These are phyloP conservation scores for Mandrillus leucophaeus DNA, from an alignment of 2,113 vertebrate species.

Conservation along the genomic window DNA sequence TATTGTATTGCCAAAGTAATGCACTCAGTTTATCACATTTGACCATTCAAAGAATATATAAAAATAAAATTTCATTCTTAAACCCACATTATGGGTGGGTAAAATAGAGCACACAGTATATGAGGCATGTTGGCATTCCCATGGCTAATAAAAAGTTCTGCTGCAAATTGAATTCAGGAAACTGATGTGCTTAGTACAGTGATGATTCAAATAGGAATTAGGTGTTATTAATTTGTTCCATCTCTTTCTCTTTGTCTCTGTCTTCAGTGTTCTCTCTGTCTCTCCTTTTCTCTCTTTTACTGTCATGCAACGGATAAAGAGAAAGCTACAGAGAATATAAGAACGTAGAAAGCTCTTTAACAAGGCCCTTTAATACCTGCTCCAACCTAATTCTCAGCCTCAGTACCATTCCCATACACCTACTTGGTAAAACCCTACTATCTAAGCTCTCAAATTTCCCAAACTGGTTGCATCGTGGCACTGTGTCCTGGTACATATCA, in stretches of 20 bases:
- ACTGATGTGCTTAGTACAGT: background rate
- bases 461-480: background rate
- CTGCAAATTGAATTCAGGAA: background rate
- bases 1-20: background rate
- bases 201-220: background rate
- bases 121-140: accelerated
- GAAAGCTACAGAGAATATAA: background rate
- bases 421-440: background rate
- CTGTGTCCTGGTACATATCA: background rate
- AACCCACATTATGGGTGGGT: too few species aligned
- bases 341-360: background rate
- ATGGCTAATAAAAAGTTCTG: background rate
- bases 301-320: background rate
- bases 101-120: background rate
- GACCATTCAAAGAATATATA: background rate
- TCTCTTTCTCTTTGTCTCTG: background rate
- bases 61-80: background rate
- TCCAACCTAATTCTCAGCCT: background rate
- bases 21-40: background rate
- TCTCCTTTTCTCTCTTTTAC: background rate
- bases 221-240: background rate
- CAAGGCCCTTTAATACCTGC: background rate
- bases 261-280: background rate
- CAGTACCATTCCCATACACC: accelerated
- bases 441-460: background rate